A percentile compares a stretch with the other conserved stretches of the same genome.
phyloP scores from a whole-genome alignment of 2,888 invertebrate species.

The Chrysolina americana region DNA sequence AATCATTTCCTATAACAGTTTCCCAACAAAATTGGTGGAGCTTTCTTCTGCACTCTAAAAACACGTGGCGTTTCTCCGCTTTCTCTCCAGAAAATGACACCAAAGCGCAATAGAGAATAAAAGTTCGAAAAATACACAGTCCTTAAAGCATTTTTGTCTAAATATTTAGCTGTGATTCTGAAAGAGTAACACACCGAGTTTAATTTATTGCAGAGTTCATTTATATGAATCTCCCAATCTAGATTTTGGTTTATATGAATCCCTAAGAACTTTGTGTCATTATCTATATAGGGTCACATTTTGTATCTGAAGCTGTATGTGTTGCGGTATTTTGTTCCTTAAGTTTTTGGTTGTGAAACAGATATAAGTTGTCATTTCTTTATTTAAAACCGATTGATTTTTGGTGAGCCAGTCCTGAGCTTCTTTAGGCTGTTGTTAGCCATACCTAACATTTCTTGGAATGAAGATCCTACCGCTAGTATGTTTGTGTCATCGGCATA shows the following conservation, averaged over 20 bases:
- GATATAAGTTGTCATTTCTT: constrained; percentile 22
- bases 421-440: background rate
- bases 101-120: background rate
- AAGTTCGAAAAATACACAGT: background rate
- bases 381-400: constrained; percentile 10
- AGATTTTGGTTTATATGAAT: background rate
- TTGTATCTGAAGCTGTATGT: constrained; percentile 1
- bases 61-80: background rate
- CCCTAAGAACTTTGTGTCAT: background rate
- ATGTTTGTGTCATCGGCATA: no score
- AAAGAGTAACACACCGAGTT: background rate
- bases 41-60: no score
- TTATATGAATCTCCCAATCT: constrained; percentile 1
- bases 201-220: background rate
- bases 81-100: constrained; percentile 16
- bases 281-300: background rate
- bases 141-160: no score
- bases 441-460: no score
- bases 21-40: background rate
- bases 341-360: constrained; percentile 7
- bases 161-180: no score
- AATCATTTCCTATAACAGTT: background rate
- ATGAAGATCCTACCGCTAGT: no score
- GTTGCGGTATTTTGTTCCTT: constrained; percentile 3
- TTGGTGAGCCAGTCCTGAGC: constrained; percentile 10